phyloP scores from a whole-genome alignment of 2,797 vertebrate genomes.

The Acipenser ruthenus region DNA sequence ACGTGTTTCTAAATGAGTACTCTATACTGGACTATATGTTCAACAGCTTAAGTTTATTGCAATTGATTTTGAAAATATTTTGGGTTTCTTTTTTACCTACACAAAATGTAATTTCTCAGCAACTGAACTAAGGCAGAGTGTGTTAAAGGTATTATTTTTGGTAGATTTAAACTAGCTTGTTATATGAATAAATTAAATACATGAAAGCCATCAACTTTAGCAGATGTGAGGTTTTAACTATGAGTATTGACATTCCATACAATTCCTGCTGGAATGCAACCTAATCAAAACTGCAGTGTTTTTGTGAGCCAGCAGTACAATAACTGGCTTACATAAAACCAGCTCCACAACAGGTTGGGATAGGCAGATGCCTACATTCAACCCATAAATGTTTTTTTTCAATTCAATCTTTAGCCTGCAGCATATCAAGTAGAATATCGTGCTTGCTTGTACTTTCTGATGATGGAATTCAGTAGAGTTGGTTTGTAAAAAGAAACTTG shows the following conservation, averaged over 20 bases:
- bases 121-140: too few species aligned
- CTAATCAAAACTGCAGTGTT: neutral
- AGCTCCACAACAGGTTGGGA: neutral
- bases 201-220: neutral
- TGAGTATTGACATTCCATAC: neutral
- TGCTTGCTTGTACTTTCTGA: conserved; percentile 19
- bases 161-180: too few species aligned
- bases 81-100: too few species aligned
- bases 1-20: too few species aligned
- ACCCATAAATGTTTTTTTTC: conserved; percentile 23
- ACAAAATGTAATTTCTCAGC: too few species aligned
- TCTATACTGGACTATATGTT: too few species aligned
- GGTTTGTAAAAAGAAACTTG: conserved; percentile 8
- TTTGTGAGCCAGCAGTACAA: neutral
- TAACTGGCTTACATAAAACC: neutral
- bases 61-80: too few species aligned
- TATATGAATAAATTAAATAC: neutral
- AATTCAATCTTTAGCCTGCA: conserved; percentile 24
- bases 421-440: conserved; percentile 25
- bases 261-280: neutral
- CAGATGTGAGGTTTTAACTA: neutral
- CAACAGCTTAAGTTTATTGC: too few species aligned
- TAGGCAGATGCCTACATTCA: conserved; percentile 31
- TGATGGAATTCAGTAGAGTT: conserved; percentile 21
- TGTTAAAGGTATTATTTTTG: too few species aligned